Base-by-base conservation (phyloP, 2,113 vertebrate genomes). In the Erinaceus europaeus region DNA sequence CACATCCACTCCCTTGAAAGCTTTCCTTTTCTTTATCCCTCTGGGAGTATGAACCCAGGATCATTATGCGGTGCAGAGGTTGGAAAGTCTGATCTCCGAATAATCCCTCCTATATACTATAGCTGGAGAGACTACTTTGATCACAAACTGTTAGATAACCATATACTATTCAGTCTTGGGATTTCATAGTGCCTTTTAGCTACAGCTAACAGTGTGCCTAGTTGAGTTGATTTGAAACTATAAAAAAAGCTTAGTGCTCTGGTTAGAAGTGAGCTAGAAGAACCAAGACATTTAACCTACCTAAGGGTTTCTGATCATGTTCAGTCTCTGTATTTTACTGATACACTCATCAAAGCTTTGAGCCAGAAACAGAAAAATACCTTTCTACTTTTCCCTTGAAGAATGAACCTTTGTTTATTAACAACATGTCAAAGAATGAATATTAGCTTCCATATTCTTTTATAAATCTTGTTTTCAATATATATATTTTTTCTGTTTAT, bases 401-500 rank as follows among this genome's bases (percentile, higher is more conserved):
- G 8, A 81, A 48, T 80, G 15, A 68, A 32, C 80, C 62, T 74
- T 65, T 88, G 10, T 88, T 67, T 23, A 84, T 84, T 74, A 61
- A 40, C 11, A 57, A 11, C 68, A 50, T 82, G 90, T 88, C n/a
- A 38, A 68, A 88, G 82, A 42, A 4, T 48, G 50, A 6, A 65
- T 89, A 9, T 68, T 82, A 59, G 18, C 46, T 73, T 86, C 13
- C 4, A 80, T 91, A 32, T 21, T 21, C 8, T 90, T 53, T 46
- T 23, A 15, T 82, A 48, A 87, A 71, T 88, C 46, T 42, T 61
- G 11, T 29, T 79, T 87, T 86, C 44, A 15, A 23, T 65, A 23
- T 34, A 77, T 62, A 1, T 52, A 15, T 48, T 5, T 76, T 29
- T 96, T 95, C 86, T 80, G 92, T 87, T 96, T 94, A 77, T 97